Conservation (phyloP, 1,140 invertebrate species). For the Caenorhabditis briggsae region DNA sequence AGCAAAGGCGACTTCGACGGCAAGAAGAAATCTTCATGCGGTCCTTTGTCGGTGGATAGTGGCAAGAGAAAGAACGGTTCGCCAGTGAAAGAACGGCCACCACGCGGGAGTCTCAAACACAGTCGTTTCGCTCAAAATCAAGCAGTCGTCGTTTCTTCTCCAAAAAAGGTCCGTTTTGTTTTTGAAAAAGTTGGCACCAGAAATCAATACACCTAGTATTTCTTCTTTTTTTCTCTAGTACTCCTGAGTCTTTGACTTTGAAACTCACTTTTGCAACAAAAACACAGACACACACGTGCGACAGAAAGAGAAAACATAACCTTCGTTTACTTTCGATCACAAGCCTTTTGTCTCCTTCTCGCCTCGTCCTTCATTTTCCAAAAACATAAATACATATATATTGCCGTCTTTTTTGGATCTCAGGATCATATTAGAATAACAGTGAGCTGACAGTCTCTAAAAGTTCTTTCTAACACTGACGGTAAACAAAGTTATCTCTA, state of each 20-base stretch:
- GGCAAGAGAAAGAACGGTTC: constrained; percentile 16
- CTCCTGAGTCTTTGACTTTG: constrained; percentile 16
- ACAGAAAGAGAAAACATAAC: background rate
- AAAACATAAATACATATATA: no score
- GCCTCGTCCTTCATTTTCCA: background rate
- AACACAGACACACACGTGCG: constrained; percentile 9
- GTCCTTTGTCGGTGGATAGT: background rate
- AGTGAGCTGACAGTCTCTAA: background rate
- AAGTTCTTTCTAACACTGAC: constrained; percentile 1
- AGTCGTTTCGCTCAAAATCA: background rate
- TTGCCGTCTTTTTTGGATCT: no score
- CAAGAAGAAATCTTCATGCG: background rate
- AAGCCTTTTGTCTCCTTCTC: background rate
- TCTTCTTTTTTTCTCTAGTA: background rate
- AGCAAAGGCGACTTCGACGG: background rate
- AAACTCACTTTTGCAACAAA: constrained; percentile 34
- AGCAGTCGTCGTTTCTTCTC: no score
- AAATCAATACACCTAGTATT: constrained; percentile 11
- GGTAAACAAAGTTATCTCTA: background rate
- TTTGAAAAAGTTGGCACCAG: no score
- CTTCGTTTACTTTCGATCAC: background rate
- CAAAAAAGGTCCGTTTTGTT: no score
- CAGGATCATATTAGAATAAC: no score
- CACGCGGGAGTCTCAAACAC: background rate
- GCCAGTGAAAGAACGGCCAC: background rate